Evolutionary conservation across 2,888 invertebrate genomes (phyloP).

Genomic region (Eilema griseolum): DNA sequence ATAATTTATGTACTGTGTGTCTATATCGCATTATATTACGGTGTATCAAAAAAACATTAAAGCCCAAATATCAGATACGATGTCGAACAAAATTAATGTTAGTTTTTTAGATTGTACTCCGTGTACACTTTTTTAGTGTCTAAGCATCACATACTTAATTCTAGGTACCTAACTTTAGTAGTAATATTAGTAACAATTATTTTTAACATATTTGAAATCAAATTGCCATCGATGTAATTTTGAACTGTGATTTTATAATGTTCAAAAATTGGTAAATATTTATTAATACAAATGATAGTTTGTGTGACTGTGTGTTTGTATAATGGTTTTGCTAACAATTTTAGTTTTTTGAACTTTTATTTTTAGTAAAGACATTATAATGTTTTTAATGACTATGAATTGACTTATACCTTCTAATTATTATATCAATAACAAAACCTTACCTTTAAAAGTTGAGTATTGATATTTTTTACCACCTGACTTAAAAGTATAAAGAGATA

Average conservation of each 20-base stretch:
- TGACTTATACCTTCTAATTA: neutral
- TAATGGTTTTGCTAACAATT: constrained; percentile 41
- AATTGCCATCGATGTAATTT: constrained; percentile 84
- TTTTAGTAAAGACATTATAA: constrained; percentile 39
- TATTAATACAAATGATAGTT: constrained; percentile 44
- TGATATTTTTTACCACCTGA: neutral
- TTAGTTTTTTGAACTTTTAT: constrained; percentile 29
- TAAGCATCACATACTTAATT: constrained; percentile 72
- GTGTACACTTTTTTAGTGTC: constrained; percentile 42
- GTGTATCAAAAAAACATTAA: constrained; percentile 7
- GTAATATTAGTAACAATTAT: constrained; percentile 62
- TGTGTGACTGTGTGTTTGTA: constrained; percentile 65
- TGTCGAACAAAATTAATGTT: constrained; percentile 38
- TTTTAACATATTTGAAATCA: constrained; percentile 57
- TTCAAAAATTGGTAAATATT: constrained; percentile 70
- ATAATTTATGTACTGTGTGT: constrained; percentile 24
- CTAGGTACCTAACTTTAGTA: constrained; percentile 70
- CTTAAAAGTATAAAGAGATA: too few species aligned
- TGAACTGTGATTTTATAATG: constrained; percentile 84
- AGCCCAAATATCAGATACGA: constrained; percentile 18
- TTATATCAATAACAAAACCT: neutral
- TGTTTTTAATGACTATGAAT: constrained; percentile 13
- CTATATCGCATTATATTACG: neutral
- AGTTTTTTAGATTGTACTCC: constrained; percentile 45
- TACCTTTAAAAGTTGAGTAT: neutral